Conservation (phyloP, 2,113 vertebrate genomes). For the Epinephelus lanceolatus region DNA sequence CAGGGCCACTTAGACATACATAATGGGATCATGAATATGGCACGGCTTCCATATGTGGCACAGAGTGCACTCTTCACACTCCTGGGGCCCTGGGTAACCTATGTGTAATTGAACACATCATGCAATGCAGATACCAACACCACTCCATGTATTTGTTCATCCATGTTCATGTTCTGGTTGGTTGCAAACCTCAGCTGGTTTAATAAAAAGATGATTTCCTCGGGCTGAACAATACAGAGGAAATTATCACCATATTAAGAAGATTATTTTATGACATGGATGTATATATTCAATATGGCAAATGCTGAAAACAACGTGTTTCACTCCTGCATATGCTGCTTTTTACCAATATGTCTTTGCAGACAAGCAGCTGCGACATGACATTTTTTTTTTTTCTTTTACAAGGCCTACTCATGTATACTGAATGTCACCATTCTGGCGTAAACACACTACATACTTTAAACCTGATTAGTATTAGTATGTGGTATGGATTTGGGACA, state of each 20-base stretch:
- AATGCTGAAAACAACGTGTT: background rate
- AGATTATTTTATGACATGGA: background rate
- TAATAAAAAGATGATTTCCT: background rate
- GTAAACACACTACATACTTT: no score
- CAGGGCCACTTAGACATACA: constrained; percentile 54
- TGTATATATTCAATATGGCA: background rate
- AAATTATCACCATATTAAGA: background rate
- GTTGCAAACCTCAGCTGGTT: background rate
- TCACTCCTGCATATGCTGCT: background rate
- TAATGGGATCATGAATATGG: constrained; percentile 58
- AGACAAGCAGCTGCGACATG: background rate
- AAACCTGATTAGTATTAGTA: no score
- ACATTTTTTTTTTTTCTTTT: no score
- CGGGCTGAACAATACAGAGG: no score
- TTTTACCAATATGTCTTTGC: background rate
- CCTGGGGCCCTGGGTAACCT: constrained; percentile 20
- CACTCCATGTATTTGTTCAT: background rate
- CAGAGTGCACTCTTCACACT: constrained; percentile 13
- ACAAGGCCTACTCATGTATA: no score
- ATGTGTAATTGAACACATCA: constrained; percentile 19
- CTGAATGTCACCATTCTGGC: no score
- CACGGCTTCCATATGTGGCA: constrained; percentile 28
- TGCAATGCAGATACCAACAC: background rate
- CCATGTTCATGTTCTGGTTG: background rate
- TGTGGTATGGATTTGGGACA: no score